phyloP scores from a whole-genome alignment of 2,113 vertebrate species.

The Pollimyrus isidori region DNA sequence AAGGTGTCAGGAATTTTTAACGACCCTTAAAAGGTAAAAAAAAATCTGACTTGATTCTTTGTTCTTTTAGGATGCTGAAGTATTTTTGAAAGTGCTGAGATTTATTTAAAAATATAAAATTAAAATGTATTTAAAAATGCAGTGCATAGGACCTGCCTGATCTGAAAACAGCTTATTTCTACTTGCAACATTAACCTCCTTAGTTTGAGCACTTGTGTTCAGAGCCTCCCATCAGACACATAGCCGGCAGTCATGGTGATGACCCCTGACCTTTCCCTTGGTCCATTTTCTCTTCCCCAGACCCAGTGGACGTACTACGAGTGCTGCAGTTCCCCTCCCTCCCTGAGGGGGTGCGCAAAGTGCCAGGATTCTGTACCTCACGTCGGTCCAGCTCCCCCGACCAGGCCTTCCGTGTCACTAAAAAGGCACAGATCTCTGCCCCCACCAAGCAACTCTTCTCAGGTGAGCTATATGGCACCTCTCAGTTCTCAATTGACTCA shows the following conservation, averaged over 20 bases:
- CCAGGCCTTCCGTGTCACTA: slow-evolving; percentile 74
- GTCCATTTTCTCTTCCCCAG: slow-evolving; percentile 33
- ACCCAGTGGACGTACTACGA: slow-evolving; percentile 72
- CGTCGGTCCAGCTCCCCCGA: slow-evolving; percentile 56
- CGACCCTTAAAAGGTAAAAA: neutral
- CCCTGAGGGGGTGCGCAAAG: slow-evolving; percentile 75
- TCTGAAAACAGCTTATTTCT: neutral
- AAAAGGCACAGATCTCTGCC: slow-evolving; percentile 82
- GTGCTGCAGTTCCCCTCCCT: slow-evolving; percentile 73
- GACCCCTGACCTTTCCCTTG: neutral
- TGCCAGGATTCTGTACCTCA: slow-evolving; percentile 69
- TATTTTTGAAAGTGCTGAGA: neutral
- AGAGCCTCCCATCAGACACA: neutral
- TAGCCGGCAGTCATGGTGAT: neutral
- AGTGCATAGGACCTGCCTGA: neutral
- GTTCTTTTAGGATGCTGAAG: neutral
- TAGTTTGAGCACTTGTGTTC: neutral
- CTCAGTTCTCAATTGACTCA: neutral
- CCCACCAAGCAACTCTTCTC: slow-evolving; percentile 83
- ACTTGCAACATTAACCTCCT: neutral
- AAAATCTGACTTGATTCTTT: neutral
- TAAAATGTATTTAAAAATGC: neutral
- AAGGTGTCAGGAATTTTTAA: neutral
- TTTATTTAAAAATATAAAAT: neutral
- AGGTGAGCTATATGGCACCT: slow-evolving; percentile 40